Percentiles rank a stretch among this genome's conserved stretches.
These are phyloP conservation scores for human DNA, from an alignment of 2,113 vertebrate species.

Conservation along the genomic window GRCh38 chr21:43011501-43012000, in stretches of 20 bases:
- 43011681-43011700: background rate
- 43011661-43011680: background rate
- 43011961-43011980: background rate
- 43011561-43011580: background rate
- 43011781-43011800: background rate
- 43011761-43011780: background rate
- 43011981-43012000: background rate
- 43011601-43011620: background rate
- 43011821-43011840: background rate
- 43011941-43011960: background rate
- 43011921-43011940: background rate
- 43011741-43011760: background rate
- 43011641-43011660: background rate
- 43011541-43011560: background rate
- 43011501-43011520: background rate
- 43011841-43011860: background rate
- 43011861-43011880: background rate
- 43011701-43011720: background rate
- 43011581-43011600: no score
- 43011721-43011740: background rate
- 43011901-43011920: background rate
- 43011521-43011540: rapidly evolving
- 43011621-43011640: background rate
- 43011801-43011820: background rate
- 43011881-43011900: background rate